A percentile compares a stretch with the other conserved stretches of the same genome.
Conservation (phyloP, 2,888 invertebrate species). For the Leptogaster cylindrica region DNA sequence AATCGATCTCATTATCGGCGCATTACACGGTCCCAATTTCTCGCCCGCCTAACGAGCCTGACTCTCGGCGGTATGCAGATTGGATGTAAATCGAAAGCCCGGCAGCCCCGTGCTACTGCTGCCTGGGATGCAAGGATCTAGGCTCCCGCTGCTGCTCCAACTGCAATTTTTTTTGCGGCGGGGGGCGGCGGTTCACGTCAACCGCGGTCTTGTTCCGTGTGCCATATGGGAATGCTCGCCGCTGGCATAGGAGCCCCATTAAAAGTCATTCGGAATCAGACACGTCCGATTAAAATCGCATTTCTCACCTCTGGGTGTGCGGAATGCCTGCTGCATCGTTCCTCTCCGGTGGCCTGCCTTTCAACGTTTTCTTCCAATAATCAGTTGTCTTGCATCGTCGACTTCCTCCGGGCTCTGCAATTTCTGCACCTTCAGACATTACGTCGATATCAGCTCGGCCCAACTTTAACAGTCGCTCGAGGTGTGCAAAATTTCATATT, state of each 20-base stretch:
- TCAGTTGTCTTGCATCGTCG: slow-evolving; percentile 34
- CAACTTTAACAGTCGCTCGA: slow-evolving; percentile 20
- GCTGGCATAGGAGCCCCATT: slow-evolving; percentile 60
- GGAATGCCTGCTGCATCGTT: slow-evolving; percentile 28
- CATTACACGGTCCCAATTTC: slow-evolving; percentile 39
- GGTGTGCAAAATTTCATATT: slow-evolving; percentile 19
- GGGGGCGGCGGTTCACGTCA: neutral
- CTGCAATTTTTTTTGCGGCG: neutral
- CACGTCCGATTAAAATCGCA: slow-evolving; percentile 63
- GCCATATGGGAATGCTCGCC: slow-evolving; percentile 45
- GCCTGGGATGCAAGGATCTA: no score
- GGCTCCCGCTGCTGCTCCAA: neutral
- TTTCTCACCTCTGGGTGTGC: slow-evolving; percentile 59
- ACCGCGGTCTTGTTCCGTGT: slow-evolving; percentile 34
- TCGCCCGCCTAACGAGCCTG: slow-evolving; percentile 8
- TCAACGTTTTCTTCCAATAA: slow-evolving; percentile 37
- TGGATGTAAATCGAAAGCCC: slow-evolving; percentile 32
- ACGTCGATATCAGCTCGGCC: slow-evolving; percentile 15
- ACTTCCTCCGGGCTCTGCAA: slow-evolving; percentile 28
- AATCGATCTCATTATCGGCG: slow-evolving; percentile 44
- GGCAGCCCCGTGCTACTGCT: neutral
- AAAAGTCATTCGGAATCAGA: slow-evolving; percentile 63
- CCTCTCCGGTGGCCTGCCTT: slow-evolving; percentile 24
- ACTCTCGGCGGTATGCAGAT: slow-evolving; percentile 17
- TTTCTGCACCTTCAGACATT: slow-evolving; percentile 21